Conservation (phyloP, 2,113 vertebrate genomes). For the Cynocephalus volans region DNA sequence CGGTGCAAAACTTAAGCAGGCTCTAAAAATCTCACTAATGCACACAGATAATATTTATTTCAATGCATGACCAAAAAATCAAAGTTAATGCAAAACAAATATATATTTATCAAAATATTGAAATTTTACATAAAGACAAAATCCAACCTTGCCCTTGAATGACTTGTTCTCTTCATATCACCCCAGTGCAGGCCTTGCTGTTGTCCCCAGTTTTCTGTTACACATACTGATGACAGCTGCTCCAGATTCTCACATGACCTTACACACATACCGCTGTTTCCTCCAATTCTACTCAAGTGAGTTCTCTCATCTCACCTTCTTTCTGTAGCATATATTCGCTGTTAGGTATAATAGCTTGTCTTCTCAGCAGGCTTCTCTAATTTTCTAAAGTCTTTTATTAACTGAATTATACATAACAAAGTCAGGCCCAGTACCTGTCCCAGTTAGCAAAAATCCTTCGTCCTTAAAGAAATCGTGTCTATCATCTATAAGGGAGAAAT, state of each 20-base stretch:
- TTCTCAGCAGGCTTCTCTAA: background rate
- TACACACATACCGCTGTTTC: rapidly evolving
- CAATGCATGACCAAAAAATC: background rate
- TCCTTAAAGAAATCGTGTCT: background rate
- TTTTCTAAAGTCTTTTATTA: background rate
- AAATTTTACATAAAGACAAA: background rate
- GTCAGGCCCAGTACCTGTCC: rapidly evolving
- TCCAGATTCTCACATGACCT: background rate
- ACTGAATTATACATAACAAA: background rate
- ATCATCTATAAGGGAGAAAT: too few species aligned
- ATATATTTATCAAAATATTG: background rate
- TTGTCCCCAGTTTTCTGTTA: background rate
- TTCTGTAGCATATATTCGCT: background rate
- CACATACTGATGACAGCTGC: background rate
- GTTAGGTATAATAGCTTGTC: background rate
- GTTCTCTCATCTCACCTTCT: background rate
- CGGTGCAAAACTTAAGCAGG: background rate
- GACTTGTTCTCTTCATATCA: background rate
- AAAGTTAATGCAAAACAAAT: background rate
- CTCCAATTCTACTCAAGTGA: background rate
- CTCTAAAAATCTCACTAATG: too few species aligned
- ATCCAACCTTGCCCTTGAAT: background rate
- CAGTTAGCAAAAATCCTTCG: background rate
- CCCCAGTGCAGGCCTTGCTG: rapidly evolving
- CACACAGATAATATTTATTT: background rate